Base-by-base conservation (phyloP, 2,888 invertebrate species). In the Hetaerina titia region DNA sequence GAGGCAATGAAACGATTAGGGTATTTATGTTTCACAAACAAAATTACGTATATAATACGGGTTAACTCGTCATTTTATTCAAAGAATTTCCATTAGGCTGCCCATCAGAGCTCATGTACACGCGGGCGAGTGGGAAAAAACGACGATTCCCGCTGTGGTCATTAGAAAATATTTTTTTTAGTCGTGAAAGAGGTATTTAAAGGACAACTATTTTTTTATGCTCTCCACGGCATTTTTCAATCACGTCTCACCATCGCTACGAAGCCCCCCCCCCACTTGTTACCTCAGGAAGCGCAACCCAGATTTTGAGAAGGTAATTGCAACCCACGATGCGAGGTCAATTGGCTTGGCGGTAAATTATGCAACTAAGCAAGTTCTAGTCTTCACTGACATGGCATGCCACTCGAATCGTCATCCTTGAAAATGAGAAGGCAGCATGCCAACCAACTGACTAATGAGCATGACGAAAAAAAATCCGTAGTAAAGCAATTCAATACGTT, bases 301-400 rank as follows among this genome's bases (percentile, higher is more conserved):
- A 89, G 89, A 89, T 89, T 89, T 89, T 89, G 57, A 89, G 57
- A 56, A 58, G 11, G 89, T 89, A 89, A 57, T 89, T 89, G 89
- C 89, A 89, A 13, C 56, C 89, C n/a, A 58, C 57, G 89, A 89
- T 58, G 88, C 56, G 89, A n/a, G 89, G 89, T 89, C 89, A 58
- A 89, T 89, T 89, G 89, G 57, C n/a, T 22, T 22, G 89, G n/a
- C 58, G 89, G 19, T 58, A 58, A 57, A 89, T 89, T 58, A 89
- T 56, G 58, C 56, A 89, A 58, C 58, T 22, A 19, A 89, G 89
- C 57, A 89, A 57, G 8, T 58, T 56, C 89, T n/a, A 58, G 57
- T 89, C 58, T 89, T 81, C 31, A 81, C 81, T 81, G 81, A 81
- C 31, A 81, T 81, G 57, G 89, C 58, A 89, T 58, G 19, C 89